Evolutionary conservation across 2,888 invertebrate species (phyloP).

Genomic region (Argyresthia goedartella): DNA sequence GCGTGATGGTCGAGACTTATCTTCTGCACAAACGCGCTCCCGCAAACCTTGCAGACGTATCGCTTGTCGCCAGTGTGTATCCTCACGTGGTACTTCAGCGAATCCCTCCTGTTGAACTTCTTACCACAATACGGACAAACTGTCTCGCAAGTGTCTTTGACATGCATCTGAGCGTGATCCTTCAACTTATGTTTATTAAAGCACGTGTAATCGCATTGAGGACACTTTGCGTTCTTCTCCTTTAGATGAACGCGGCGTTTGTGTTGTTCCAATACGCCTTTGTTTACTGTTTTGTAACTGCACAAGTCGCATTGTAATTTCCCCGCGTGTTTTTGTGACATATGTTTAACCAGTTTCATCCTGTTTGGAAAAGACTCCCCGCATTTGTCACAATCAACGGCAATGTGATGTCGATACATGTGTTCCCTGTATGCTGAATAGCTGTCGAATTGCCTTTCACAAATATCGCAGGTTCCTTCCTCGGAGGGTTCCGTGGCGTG

Average conservation of each 20-base stretch:
- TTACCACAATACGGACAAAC: conserved; percentile 22
- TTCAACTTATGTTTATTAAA: conserved; percentile 17
- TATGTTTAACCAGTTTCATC: no score
- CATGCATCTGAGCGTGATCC: conserved; percentile 23
- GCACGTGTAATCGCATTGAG: conserved; percentile 23
- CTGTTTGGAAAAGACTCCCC: no score
- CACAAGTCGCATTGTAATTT: no score
- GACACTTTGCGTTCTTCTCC: conserved; percentile 20
- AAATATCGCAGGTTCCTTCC: no score
- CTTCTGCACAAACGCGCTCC: conserved; percentile 45
- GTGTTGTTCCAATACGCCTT: conserved; percentile 12
- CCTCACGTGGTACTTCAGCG: conserved; percentile 14
- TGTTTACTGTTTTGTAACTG: no score
- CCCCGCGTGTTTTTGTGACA: no score
- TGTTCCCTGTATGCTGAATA: no score
- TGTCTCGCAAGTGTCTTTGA: conserved; percentile 24
- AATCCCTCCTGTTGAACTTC: conserved; percentile 21
- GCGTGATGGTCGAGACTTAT: conserved; percentile 43
- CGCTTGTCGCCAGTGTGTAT: conserved; percentile 40
- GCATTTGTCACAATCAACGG: no score
- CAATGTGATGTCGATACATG: no score
- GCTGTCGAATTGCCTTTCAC: no score
- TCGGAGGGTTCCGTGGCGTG: no score
- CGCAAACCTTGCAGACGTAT: conserved; percentile 42
- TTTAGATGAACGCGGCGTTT: conserved; percentile 23